phyloP scores from a whole-genome alignment of 1,140 invertebrate genomes.

The Bacillus rossius region DNA sequence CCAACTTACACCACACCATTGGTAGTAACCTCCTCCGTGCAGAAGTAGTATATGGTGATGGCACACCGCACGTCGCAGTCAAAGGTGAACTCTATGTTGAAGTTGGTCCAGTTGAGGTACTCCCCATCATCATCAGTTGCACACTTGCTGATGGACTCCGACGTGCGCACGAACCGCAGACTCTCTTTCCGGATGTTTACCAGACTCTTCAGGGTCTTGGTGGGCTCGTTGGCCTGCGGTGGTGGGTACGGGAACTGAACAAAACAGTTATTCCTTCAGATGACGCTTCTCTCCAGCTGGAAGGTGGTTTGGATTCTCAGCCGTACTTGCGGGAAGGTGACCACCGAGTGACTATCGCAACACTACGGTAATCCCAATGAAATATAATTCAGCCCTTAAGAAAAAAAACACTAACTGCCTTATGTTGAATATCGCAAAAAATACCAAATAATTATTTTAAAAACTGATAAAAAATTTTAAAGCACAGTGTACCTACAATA shows the following conservation, averaged over 20 bases:
- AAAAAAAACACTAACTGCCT: no score
- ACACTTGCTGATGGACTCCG: constrained; percentile 35
- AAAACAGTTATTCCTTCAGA: constrained; percentile 17
- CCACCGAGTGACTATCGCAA: no score
- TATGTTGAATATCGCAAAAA: no score
- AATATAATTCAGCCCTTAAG: no score
- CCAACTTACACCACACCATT: constrained; percentile 65
- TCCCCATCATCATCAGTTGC: constrained; percentile 46
- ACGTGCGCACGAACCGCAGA: constrained; percentile 71
- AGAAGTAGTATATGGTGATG: constrained; percentile 94
- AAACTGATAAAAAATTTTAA: no score
- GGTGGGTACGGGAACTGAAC: constrained; percentile 95
- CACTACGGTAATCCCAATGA: no score
- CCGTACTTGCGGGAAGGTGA: no score
- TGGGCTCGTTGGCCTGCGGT: constrained; percentile 91
- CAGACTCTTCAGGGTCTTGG: constrained; percentile 91
- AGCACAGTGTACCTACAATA: no score
- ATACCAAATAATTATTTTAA: no score
- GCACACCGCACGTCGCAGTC: constrained; percentile 92
- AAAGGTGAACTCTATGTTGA: constrained; percentile 97
- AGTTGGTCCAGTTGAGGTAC: constrained; percentile 58
- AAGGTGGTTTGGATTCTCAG: no score
- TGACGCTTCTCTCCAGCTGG: no score
- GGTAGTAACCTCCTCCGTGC: constrained; percentile 82
- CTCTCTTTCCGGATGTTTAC: constrained; percentile 98